A percentile compares a stretch with the other conserved stretches of the same genome.
Conservation (phyloP, 1,140 invertebrate genomes). For the Drosophila nebulosa region DNA sequence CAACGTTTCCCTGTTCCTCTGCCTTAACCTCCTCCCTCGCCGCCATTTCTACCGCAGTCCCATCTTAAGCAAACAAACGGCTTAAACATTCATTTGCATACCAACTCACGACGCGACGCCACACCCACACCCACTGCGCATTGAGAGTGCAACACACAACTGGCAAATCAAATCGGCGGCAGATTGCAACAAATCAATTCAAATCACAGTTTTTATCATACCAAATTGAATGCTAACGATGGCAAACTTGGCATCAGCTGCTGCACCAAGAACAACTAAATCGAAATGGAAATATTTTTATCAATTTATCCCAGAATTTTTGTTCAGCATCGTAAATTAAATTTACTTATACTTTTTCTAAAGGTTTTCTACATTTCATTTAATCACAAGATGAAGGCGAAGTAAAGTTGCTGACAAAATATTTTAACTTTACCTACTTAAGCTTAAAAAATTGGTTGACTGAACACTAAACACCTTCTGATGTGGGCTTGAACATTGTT, state of each 20-base stretch:
- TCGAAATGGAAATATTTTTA: not conserved
- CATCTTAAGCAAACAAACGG: constrained; percentile 43
- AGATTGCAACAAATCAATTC: constrained; percentile 69
- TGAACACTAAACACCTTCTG: too few relatives aligned
- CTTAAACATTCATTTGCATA: constrained; percentile 63
- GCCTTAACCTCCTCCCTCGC: not conserved
- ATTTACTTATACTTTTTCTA: too few relatives aligned
- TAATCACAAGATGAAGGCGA: too few relatives aligned
- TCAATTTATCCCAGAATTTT: not conserved
- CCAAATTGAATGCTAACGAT: constrained; percentile 42
- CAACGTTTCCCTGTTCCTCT: constrained; percentile 11
- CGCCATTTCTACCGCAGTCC: constrained; percentile 14
- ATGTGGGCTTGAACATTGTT: too few relatives aligned
- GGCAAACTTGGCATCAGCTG: not conserved
- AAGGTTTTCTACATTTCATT: too few relatives aligned
- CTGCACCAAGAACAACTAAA: not conserved
- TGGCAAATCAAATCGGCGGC: constrained; percentile 39
- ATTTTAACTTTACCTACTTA: too few relatives aligned
- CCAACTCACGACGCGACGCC: constrained; percentile 11
- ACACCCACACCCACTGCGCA: not conserved
- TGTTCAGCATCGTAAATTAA: not conserved
- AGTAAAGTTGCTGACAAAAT: too few relatives aligned
- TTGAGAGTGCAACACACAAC: constrained; percentile 14
- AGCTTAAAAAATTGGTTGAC: too few relatives aligned
- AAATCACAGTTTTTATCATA: constrained; percentile 46